These are phyloP conservation scores for Meleagris gallopavo DNA, from an alignment of 2,113 vertebrate genomes.

Conservation along the genomic window DNA sequence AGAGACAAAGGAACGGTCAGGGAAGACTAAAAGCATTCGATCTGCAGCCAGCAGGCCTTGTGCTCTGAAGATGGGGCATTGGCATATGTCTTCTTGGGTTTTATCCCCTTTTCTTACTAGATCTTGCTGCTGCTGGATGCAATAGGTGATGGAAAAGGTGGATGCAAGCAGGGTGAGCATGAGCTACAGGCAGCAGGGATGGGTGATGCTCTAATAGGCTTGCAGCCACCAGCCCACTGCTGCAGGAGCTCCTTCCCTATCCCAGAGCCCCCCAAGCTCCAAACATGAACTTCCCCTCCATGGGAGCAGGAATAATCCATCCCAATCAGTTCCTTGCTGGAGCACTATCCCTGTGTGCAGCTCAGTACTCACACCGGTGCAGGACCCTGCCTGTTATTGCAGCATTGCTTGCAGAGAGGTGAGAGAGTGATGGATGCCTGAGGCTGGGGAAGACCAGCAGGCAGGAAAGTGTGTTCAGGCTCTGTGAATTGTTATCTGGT, in stretches of 20 bases:
- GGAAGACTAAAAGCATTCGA: background rate
- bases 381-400: background rate
- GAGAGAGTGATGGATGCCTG: background rate
- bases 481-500: background rate
- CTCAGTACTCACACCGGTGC: background rate
- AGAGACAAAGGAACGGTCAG: background rate
- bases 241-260: background rate
- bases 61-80: background rate
- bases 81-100: background rate
- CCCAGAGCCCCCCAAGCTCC: background rate
- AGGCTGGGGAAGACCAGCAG: background rate
- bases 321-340: background rate
- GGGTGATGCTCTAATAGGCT: background rate
- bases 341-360: background rate
- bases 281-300: background rate
- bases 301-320: background rate
- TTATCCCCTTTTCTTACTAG: background rate
- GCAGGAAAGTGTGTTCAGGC: background rate
- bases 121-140: background rate
- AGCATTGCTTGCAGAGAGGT: background rate
- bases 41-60: background rate
- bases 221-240: background rate
- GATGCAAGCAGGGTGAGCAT: no score
- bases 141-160: background rate
- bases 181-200: background rate